phyloP scores from a whole-genome alignment of 1,140 invertebrate species.

The Notospermus geniculatus region DNA sequence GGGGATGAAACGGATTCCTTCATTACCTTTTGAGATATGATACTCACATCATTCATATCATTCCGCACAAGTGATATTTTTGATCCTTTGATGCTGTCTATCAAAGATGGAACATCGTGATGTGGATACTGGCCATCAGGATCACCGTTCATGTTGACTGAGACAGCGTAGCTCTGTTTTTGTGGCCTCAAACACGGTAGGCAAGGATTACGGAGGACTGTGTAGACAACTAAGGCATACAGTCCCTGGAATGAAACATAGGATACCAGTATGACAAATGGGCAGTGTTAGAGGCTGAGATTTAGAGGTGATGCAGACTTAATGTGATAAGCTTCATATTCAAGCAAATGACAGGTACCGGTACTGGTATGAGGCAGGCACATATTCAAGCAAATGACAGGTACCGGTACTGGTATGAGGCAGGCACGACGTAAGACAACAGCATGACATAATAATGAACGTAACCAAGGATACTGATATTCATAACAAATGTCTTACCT shows the following conservation, averaged over 20 bases:
- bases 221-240: slow-evolving; percentile 41
- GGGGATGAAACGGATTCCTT: too few species aligned
- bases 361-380: too few species aligned
- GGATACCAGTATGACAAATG: neutral
- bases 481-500: slow-evolving; percentile 27
- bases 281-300: neutral
- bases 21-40: too few species aligned
- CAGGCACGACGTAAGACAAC: too few species aligned
- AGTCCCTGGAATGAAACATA: slow-evolving; percentile 34
- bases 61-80: slow-evolving; percentile 39
- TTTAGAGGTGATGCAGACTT: too few species aligned
- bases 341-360: too few species aligned
- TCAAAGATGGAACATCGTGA: slow-evolving; percentile 4
- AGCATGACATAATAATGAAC: too few species aligned
- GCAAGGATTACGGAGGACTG: slow-evolving; percentile 41
- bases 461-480: too few species aligned
- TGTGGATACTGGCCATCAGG: neutral
- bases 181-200: slow-evolving; percentile 30
- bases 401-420: too few species aligned
- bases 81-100: slow-evolving; percentile 37
- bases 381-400: too few species aligned
- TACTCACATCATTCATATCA: slow-evolving; percentile 20
- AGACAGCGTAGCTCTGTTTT: slow-evolving; percentile 26
- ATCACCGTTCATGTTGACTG: slow-evolving; percentile 10
- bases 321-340: too few species aligned